These are phyloP conservation scores for Erethizon dorsatum DNA, from an alignment of 2,797 vertebrate genomes.

Conservation along the genomic window DNA sequence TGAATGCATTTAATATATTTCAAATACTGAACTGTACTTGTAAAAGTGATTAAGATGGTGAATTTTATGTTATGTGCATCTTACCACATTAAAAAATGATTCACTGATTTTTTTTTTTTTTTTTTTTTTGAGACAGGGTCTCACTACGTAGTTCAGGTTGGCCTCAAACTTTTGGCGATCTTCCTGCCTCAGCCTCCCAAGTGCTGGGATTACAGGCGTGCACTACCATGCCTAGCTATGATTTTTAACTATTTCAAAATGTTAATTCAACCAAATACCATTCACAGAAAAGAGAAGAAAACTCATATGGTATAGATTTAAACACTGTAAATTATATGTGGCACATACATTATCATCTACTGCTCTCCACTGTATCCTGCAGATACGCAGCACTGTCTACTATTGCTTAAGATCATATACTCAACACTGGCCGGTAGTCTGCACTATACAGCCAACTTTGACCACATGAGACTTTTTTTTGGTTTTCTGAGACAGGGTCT, in stretches of 20 bases:
- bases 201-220: neutral
- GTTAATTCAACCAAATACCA: conserved; percentile 38
- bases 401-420: neutral
- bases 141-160: neutral
- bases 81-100: neutral
- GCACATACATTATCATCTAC: neutral
- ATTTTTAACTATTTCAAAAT: conserved; percentile 66
- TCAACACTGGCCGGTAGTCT: neutral
- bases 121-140: neutral
- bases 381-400: neutral
- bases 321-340: neutral
- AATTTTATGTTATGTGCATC: neutral
- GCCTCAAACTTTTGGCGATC: neutral
- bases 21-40: neutral
- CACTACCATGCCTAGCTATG: neutral
- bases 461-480: neutral
- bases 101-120: neutral
- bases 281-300: neutral
- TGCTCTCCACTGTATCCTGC: neutral
- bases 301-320: neutral
- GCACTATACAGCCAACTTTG: neutral
- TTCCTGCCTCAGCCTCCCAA: neutral
- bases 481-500: neutral
- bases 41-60: neutral
- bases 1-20: neutral